phyloP scores from a whole-genome alignment of 1,140 invertebrate genomes.

The Anadara kagoshimensis region DNA sequence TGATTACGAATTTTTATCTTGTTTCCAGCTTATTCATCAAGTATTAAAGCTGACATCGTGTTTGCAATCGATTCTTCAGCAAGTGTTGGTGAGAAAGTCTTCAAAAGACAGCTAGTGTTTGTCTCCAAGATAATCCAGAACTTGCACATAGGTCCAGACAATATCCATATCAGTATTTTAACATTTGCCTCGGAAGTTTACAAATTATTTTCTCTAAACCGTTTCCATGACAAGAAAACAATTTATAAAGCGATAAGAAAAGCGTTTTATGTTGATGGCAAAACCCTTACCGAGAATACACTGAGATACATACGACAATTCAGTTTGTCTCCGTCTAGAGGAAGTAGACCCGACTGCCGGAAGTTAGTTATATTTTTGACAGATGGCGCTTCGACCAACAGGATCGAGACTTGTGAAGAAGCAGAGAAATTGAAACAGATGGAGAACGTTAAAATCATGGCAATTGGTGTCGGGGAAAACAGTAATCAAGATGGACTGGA shows the following conservation, averaged over 20 bases:
- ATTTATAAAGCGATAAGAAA: not conserved
- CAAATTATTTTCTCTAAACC: slow-evolving; percentile 38
- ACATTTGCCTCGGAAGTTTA: slow-evolving; percentile 34
- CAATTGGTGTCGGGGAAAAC: slow-evolving; percentile 45
- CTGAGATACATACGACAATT: slow-evolving; percentile 37
- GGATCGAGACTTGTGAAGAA: slow-evolving; percentile 11
- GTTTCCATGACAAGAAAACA: slow-evolving; percentile 3
- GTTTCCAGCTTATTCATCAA: too few species aligned
- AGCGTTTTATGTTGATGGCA: not conserved
- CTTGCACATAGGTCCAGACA: slow-evolving; percentile 24
- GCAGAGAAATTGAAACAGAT: slow-evolving; percentile 13
- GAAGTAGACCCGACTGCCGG: slow-evolving; percentile 33
- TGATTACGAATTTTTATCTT: too few species aligned
- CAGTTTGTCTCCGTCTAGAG: slow-evolving; percentile 26
- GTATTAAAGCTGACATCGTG: slow-evolving; percentile 35
- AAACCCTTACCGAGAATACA: slow-evolving; percentile 37
- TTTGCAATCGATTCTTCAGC: slow-evolving; percentile 38
- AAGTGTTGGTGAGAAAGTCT: slow-evolving; percentile 28
- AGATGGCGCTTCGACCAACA: slow-evolving; percentile 42
- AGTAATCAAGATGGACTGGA: slow-evolving; percentile 37
- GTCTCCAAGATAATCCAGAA: slow-evolving; percentile 22
- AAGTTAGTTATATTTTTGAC: slow-evolving; percentile 47
- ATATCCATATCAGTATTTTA: slow-evolving; percentile 35
- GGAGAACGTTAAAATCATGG: slow-evolving; percentile 32
- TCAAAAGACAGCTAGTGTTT: slow-evolving; percentile 30